A percentile compares a stretch with the other conserved stretches of the same genome.
phyloP scores from a whole-genome alignment of 2,113 vertebrate genomes.

The Scalopus aquaticus region DNA sequence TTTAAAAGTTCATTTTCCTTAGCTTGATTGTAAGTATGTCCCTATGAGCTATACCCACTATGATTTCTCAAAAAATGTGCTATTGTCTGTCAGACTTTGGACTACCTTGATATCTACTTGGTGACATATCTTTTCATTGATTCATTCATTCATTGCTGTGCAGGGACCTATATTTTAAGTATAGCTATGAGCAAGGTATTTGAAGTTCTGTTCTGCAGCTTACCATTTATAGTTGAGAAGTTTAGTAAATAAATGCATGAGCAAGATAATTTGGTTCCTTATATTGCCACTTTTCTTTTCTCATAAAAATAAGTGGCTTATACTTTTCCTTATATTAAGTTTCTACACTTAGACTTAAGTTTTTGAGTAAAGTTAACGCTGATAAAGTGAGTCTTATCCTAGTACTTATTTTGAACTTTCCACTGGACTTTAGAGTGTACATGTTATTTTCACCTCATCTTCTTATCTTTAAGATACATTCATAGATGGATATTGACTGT shows the following conservation, averaged over 20 bases:
- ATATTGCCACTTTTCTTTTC: not conserved
- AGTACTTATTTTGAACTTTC: conserved; percentile 10
- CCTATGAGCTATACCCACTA: not conserved
- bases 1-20: conserved; percentile 7
- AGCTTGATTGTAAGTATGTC: not conserved
- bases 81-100: not conserved
- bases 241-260: conserved; percentile 23
- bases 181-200: not conserved
- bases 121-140: conserved; percentile 5
- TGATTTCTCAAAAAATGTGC: not conserved
- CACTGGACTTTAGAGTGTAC: not conserved
- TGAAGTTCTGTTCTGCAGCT: not conserved
- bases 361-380: conserved; percentile 4
- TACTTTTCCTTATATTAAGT: not conserved
- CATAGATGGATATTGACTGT: not conserved
- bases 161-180: not conserved
- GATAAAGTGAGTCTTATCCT: not conserved
- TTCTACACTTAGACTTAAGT: not conserved
- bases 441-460: not conserved
- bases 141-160: not conserved
- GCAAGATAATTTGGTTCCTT: conserved; percentile 14
- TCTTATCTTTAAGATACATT: not conserved
- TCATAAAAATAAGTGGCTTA: not conserved
- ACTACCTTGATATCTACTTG: not conserved
- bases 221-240: not conserved